Evolutionary conservation across 2,113 vertebrate genomes (phyloP).

Genomic region (Accipiter virgatus): DNA sequence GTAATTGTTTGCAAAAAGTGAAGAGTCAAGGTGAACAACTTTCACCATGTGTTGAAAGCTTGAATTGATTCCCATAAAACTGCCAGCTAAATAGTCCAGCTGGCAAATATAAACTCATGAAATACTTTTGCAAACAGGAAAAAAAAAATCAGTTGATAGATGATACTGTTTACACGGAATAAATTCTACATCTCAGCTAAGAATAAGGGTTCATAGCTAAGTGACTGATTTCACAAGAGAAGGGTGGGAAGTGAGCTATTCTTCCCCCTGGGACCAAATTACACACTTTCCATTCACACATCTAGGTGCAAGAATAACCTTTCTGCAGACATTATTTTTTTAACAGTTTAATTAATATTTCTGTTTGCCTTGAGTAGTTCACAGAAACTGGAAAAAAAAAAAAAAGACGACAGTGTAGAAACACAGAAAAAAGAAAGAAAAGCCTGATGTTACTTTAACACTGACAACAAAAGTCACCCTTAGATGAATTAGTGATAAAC

Average conservation of each 20-base stretch:
- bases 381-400: slow-evolving; percentile 26
- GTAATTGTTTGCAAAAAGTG: neutral
- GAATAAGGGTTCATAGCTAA: slow-evolving; percentile 9
- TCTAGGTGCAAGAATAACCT: neutral
- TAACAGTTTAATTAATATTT: slow-evolving; percentile 63
- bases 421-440: slow-evolving; percentile 11
- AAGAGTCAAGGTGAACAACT: slow-evolving; percentile 11
- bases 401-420: neutral
- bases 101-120: slow-evolving; percentile 1
- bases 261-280: neutral
- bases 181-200: slow-evolving; percentile 18
- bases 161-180: neutral
- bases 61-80: slow-evolving; percentile 12
- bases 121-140: neutral
- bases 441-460: neutral
- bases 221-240: slow-evolving; percentile 15
- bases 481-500: slow-evolving; percentile 59
- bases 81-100: neutral
- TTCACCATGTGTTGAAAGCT: neutral
- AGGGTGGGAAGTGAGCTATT: neutral
- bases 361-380: slow-evolving; percentile 27
- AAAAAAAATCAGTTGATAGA: neutral
- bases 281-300: neutral
- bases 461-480: slow-evolving; percentile 52
- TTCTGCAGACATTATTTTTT: slow-evolving; percentile 38